phyloP scores from a whole-genome alignment of 2,888 invertebrate genomes.

The Halictus ligatus region DNA sequence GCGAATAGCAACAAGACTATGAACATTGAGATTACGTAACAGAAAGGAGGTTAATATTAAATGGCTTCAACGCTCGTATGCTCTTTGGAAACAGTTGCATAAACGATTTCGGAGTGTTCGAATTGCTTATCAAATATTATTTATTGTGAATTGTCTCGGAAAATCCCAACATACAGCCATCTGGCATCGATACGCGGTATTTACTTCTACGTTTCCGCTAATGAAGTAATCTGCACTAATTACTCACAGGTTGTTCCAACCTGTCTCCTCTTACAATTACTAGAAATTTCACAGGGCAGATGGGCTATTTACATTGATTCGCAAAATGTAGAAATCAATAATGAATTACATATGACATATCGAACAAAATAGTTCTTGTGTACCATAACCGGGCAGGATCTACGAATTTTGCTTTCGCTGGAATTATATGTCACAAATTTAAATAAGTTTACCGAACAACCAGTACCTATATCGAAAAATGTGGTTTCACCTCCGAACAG shows the following conservation, averaged over 20 bases:
- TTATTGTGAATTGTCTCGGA: neutral
- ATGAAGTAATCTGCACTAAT: conserved; percentile 13
- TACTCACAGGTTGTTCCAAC: neutral
- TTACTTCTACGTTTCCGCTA: conserved; percentile 5
- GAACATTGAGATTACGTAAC: too few relatives aligned
- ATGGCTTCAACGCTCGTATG: too few relatives aligned
- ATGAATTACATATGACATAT: neutral
- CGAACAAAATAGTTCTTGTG: too few relatives aligned
- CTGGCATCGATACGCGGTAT: neutral
- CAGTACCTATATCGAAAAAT: conserved; percentile 39
- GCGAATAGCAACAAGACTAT: too few relatives aligned
- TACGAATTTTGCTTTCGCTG: neutral
- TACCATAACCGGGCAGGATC: neutral
- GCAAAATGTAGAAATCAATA: neutral
- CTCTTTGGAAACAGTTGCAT: too few relatives aligned
- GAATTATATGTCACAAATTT: neutral
- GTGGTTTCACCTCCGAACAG: conserved; percentile 38
- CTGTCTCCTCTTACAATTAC: conserved; percentile 1
- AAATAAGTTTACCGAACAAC: neutral
- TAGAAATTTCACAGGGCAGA: neutral
- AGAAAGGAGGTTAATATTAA: too few relatives aligned
- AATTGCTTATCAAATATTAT: neutral
- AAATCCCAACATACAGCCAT: neutral
- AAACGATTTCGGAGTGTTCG: neutral
- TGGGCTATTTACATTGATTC: neutral